A percentile compares a stretch with the other conserved stretches of the same genome.
Evolutionary conservation across 1,140 invertebrate genomes (phyloP).

Genomic region (Orchesella cincta): DNA sequence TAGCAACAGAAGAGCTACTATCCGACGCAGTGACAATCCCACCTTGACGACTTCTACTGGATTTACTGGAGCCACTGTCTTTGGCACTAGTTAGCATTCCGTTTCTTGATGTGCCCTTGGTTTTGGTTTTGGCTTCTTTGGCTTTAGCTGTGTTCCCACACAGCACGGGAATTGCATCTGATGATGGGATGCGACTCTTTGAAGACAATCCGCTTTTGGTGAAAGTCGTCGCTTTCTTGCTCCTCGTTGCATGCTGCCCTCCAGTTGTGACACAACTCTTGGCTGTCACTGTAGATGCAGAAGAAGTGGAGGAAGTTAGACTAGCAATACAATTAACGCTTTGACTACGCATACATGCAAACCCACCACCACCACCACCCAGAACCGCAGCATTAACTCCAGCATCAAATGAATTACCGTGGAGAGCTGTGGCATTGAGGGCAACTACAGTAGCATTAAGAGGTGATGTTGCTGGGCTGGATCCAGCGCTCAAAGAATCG

Average conservation of each 20-base stretch:
- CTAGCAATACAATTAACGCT: constrained; percentile 30
- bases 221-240: background rate
- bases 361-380: background rate
- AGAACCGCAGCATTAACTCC: background rate
- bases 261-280: constrained; percentile 14
- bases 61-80: background rate
- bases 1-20: background rate
- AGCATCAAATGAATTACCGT: constrained; percentile 12
- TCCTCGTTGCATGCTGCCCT: background rate
- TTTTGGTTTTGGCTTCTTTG: background rate
- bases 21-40: no score
- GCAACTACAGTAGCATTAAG: no score
- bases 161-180: background rate
- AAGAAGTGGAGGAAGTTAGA: constrained; percentile 6
- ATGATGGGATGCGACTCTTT: background rate
- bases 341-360: constrained; percentile 24
- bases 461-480: background rate
- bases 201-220: background rate
- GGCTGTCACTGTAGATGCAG: constrained; percentile 14
- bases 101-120: background rate
- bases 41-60: no score
- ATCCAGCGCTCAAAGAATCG: background rate
- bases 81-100: background rate
- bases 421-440: background rate
- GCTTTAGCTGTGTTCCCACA: background rate